Evolutionary conservation across 2,888 invertebrate genomes (phyloP).

Genomic region (Anorthoa munda): DNA sequence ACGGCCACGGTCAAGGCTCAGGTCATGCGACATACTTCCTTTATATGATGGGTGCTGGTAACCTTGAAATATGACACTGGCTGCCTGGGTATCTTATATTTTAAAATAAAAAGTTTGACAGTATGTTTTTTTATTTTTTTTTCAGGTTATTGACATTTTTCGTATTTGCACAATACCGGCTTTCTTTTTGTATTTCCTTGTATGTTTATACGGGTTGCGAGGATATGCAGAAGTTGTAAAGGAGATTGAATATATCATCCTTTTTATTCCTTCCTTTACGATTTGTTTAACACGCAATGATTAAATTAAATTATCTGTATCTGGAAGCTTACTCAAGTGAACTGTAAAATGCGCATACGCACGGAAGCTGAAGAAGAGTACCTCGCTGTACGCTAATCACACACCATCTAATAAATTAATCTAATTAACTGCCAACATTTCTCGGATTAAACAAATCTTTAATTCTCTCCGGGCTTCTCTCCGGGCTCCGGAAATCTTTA

Average conservation of each 20-base stretch:
- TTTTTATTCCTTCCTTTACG: background rate
- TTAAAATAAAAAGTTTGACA: background rate
- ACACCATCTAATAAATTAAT: background rate
- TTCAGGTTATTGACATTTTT: constrained; percentile 4
- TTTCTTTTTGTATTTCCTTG: too few species aligned
- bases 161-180: background rate
- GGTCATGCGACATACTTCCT: constrained; percentile 67
- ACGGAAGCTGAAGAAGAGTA: background rate
- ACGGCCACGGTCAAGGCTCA: constrained; percentile 66
- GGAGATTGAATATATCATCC: constrained; percentile 12
- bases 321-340: constrained; percentile 28
- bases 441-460: constrained; percentile 9
- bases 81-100: background rate
- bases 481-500: background rate
- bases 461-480: background rate
- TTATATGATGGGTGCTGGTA: constrained; percentile 39
- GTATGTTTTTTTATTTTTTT: background rate
- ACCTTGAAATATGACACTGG: constrained; percentile 58
- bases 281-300: background rate
- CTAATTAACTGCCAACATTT: constrained; percentile 1
- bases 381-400: constrained; percentile 7
- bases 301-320: constrained; percentile 5
- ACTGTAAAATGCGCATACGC: constrained; percentile 25
- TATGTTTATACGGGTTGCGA: background rate
- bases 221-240: background rate